A percentile compares a stretch with the other conserved stretches of the same genome.
These are phyloP conservation scores for Chelon auratus DNA, from an alignment of 2,797 vertebrate species.

Conservation along the genomic window DNA sequence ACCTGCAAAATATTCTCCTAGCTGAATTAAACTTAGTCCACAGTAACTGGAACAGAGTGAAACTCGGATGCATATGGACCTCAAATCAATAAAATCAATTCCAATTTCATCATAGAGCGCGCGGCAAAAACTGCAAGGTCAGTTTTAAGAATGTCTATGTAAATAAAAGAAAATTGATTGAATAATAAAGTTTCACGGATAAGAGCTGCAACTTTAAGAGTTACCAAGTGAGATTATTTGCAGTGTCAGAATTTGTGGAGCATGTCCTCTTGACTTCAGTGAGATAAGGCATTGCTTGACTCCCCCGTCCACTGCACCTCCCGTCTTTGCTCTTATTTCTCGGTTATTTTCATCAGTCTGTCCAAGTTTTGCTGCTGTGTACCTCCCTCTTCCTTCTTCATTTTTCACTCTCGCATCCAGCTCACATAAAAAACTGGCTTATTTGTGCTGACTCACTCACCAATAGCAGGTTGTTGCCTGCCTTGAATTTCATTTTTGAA, in stretches of 20 bases:
- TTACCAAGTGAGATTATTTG: constrained; percentile 52
- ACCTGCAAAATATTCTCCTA: constrained; percentile 48
- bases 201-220: constrained; percentile 45
- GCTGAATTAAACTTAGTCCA: constrained; percentile 37
- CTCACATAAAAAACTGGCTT: constrained; percentile 39
- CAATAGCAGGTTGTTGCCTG: constrained; percentile 38
- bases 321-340: constrained; percentile 35
- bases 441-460: constrained; percentile 21
- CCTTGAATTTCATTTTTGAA: constrained; percentile 26
- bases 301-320: constrained; percentile 40
- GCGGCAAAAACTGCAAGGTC: constrained; percentile 72
- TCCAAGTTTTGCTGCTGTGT: constrained; percentile 30
- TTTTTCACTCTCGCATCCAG: constrained; percentile 44
- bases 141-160: constrained; percentile 65
- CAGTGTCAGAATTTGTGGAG: constrained; percentile 55
- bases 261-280: constrained; percentile 50
- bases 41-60: constrained; percentile 41
- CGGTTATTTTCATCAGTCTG: constrained; percentile 55
- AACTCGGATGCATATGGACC: constrained; percentile 48
- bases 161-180: constrained; percentile 61
- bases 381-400: constrained; percentile 18
- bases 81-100: constrained; percentile 78
- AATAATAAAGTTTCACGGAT: constrained; percentile 57
- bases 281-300: constrained; percentile 55
- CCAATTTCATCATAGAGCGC: constrained; percentile 72